Evolutionary conservation across 2,797 vertebrate species (phyloP).

Genomic region (Cyclura pinguis): DNA sequence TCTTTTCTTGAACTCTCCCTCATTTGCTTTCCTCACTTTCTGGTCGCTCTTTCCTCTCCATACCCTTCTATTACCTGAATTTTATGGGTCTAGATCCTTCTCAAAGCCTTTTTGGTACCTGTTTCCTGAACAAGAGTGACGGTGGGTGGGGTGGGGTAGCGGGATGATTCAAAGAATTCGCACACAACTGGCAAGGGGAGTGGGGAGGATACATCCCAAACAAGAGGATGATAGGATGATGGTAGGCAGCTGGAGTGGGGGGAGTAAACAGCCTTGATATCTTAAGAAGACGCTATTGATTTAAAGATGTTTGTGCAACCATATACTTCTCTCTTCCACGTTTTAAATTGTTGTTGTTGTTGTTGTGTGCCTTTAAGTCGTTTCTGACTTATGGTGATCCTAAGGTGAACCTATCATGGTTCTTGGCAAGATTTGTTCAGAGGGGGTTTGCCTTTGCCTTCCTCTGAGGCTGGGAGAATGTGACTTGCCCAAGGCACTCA

Average conservation of each 20-base stretch:
- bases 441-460: too few species aligned
- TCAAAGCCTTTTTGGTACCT: conserved; percentile 12
- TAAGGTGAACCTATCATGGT: too few species aligned
- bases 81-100: conserved; percentile 21
- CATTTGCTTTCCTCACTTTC: neutral
- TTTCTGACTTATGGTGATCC: too few species aligned
- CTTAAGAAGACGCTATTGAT: neutral
- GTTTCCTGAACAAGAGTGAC: neutral
- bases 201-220: neutral
- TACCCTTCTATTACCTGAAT: neutral
- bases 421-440: too few species aligned
- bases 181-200: too few species aligned
- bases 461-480: too few species aligned
- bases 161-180: neutral
- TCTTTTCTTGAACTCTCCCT: neutral
- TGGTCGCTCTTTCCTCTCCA: conserved; percentile 1
- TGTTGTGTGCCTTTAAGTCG: too few species aligned
- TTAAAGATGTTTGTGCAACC: neutral
- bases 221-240: conserved; percentile 40
- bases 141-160: neutral
- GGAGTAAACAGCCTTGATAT: conserved; percentile 34
- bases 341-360: neutral
- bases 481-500: too few species aligned
- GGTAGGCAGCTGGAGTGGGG: conserved; percentile 14
- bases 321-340: neutral